Conservation (phyloP, 2,113 vertebrate genomes). For the Neoarius graeffei region DNA sequence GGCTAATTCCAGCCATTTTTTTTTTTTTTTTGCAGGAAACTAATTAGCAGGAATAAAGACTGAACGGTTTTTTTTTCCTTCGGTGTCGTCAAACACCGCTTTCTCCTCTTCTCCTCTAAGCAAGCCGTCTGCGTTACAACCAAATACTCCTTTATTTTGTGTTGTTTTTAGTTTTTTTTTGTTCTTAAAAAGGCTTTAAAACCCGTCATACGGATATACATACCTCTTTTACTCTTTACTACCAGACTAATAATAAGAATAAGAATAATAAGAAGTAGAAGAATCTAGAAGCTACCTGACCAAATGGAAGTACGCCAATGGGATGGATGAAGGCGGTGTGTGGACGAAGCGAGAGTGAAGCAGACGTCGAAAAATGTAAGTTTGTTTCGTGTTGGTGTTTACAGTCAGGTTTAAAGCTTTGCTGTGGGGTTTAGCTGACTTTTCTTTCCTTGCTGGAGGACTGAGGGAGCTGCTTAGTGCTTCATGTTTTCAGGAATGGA, state of each 20-base stretch:
- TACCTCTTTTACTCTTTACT: conserved; percentile 46
- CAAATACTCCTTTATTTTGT: conserved; percentile 75
- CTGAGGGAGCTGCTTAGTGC: neutral
- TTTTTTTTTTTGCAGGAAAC: conserved; percentile 85
- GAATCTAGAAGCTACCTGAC: conserved; percentile 80
- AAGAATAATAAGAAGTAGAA: conserved; percentile 63
- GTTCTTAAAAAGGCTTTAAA: conserved; percentile 74
- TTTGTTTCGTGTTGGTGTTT: conserved; percentile 72
- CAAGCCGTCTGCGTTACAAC: conserved; percentile 81
- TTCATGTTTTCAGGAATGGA: neutral
- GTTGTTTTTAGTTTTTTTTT: neutral
- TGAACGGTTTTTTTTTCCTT: conserved; percentile 88
- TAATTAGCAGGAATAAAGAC: conserved; percentile 99
- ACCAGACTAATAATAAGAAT: no score
- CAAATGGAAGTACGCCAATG: conserved; percentile 84
- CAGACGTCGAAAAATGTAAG: conserved; percentile 87
- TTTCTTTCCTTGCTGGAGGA: neutral
- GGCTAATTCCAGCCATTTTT: conserved; percentile 99
- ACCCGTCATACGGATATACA: conserved; percentile 68
- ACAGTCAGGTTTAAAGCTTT: neutral
- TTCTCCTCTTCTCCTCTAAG: conserved; percentile 82
- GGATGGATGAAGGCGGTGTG: conserved; percentile 85
- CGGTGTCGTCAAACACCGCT: conserved; percentile 93
- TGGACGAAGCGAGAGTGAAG: conserved; percentile 81
- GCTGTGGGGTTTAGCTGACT: neutral